Percentiles rank a stretch among this genome's conserved stretches.
Evolutionary conservation across 1,140 invertebrate species (phyloP).

Genomic region (Melipona quadrifasciata): DNA sequence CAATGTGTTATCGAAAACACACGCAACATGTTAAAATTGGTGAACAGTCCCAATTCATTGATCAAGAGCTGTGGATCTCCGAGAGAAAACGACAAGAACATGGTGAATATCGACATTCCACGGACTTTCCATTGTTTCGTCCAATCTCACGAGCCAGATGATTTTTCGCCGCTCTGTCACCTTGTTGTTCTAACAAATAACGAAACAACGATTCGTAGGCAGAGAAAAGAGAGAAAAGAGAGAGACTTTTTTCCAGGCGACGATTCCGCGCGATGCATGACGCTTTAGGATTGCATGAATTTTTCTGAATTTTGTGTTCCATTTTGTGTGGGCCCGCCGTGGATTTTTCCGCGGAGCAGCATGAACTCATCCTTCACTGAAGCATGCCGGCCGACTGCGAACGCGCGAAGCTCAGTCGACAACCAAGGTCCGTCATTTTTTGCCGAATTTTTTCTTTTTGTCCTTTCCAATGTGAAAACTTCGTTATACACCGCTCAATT

Average conservation of each 20-base stretch:
- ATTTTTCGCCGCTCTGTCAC: background rate
- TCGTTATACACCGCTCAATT: background rate
- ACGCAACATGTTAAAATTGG: too few relatives aligned
- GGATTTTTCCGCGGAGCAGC: slow-evolving; percentile 72
- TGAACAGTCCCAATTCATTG: too few relatives aligned
- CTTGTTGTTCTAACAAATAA: background rate
- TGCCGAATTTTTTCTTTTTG: background rate
- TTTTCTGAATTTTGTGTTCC: slow-evolving; percentile 61
- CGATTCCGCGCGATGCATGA: slow-evolving; percentile 11
- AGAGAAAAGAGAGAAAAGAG: background rate
- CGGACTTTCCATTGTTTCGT: background rate
- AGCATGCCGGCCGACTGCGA: slow-evolving; percentile 62
- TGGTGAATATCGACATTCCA: background rate
- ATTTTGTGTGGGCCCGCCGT: slow-evolving; percentile 38
- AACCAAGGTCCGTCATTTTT: slow-evolving; percentile 61
- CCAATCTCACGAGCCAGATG: background rate
- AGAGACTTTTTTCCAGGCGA: slow-evolving; percentile 28
- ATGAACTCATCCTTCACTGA: slow-evolving; percentile 79
- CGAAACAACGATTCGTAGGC: background rate
- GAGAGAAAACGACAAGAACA: too few relatives aligned
- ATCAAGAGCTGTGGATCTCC: background rate
- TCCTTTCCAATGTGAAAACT: background rate
- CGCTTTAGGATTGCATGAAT: slow-evolving; percentile 49
- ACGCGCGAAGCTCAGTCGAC: slow-evolving; percentile 49
- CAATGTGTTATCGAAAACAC: too few relatives aligned